Percentiles rank a stretch among this genome's conserved stretches.
Conservation (phyloP, 2,797 vertebrate species). For the Xiphorhynchus erythropygius region DNA sequence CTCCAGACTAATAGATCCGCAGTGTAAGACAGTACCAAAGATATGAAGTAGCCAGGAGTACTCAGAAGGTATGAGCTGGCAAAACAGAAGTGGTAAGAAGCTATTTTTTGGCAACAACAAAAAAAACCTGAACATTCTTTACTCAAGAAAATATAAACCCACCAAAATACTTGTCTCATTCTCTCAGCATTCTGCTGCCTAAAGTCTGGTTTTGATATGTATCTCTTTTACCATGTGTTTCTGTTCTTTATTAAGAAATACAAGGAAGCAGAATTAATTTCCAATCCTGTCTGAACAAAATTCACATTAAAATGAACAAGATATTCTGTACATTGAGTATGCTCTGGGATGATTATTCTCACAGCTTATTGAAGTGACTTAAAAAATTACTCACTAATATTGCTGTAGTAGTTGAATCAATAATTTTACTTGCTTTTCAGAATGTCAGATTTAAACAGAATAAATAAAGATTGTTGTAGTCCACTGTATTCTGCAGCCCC, state of each 20-base stretch:
- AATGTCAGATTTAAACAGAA: slow-evolving; percentile 29
- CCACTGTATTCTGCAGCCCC: background rate
- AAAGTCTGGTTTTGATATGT: background rate
- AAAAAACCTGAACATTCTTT: background rate
- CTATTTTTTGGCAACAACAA: background rate
- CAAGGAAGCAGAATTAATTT: background rate
- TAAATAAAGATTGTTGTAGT: slow-evolving; percentile 21
- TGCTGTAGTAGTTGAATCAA: background rate
- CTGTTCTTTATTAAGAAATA: slow-evolving; percentile 3
- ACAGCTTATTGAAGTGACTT: background rate
- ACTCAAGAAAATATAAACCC: background rate
- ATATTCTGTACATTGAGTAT: background rate
- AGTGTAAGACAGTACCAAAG: background rate
- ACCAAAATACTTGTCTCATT: background rate
- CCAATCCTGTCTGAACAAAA: background rate
- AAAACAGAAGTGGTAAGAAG: background rate
- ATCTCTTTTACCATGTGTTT: background rate
- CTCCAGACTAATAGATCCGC: background rate
- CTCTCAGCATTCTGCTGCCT: background rate
- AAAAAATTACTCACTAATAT: background rate
- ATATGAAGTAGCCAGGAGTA: background rate
- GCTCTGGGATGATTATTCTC: background rate
- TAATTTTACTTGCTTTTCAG: slow-evolving; percentile 14
- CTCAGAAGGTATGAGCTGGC: background rate
- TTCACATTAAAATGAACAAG: background rate